Evolutionary conservation across 30 jellyfish, hydroid and myxozoan genomes (phyloP), one percentile per base, ranked within the genome.

Genomic region (Turritopsis rubra): DNA sequence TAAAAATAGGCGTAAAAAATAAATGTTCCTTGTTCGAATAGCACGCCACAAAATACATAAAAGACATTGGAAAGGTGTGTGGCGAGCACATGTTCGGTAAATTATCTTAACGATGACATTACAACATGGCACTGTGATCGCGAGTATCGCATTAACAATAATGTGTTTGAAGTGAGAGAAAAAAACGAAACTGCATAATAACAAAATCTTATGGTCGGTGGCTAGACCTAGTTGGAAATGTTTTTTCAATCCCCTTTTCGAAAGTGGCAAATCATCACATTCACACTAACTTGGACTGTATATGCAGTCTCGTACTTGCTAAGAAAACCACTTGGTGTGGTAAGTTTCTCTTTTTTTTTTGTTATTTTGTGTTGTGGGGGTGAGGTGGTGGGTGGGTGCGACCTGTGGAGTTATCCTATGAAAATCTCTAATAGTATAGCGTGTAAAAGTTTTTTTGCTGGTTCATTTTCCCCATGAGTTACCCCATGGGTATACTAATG

Each of bases 261-360:
- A 68, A 88, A 82, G 21, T 87, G 95, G 17, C 98, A 92, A 78
- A 72, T 85, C 54, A 21, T 86, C 17, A 83, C 90, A 21, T 93
- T 93, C 86, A 87, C 88, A 21, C 76, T 93, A n/a, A 80, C 99
- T 1, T 93, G 99, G 99, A 73, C 86, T 79, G 97, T 95, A 8
- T 93, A 93, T 85, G 99, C 99, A 75, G 86, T 96, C 17, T 84
- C 99, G 20, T 93, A 93, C 80, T 66, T 93, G 68, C 92, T 93
- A 65, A 65, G 99, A 65, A 93, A 93, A 81, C 99, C 99, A 13
- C 95, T 93, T 21, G 99, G 99, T 60, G 99, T 93, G 81, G 99
- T 91, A 80, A 84, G 97, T 75, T 52, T 84, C 41, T 28, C 9
- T 29, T 24, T 16, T 74, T 74, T 26, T 52, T 23, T 0, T 80